Evolutionary conservation across 1,140 invertebrate genomes (phyloP), one percentile per base, ranked within the genome.

Genomic region (Drosophila bocki): DNA sequence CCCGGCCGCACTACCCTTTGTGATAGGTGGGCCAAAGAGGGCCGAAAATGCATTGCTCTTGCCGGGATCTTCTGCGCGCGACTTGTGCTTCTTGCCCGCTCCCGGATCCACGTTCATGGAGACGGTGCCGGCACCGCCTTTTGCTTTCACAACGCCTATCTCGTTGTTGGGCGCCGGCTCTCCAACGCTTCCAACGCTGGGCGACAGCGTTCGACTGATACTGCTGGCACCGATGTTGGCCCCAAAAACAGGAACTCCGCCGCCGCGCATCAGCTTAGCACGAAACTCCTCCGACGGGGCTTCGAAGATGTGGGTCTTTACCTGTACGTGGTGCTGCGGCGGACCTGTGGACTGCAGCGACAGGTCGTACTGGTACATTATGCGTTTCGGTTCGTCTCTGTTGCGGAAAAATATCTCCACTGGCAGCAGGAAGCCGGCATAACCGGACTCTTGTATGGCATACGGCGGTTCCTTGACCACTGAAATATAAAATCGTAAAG

Each of bases 391-490:
- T 90, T 98, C 97, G 93, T 98, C 97, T 92, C 97, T 97, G 92
- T 97, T 98, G 75, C 96, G 97, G 78, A 99, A 96, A 91, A 97
- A 96, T 59, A 99, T 96, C 80, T 98, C 97, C 83, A 99, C 98
- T 3, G 96, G 96, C 51, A 99, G 94, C 44, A 95, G 94, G 92
- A 99, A 99, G 17, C 98, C 97, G 62, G 98, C 98, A 95, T 99
- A 99, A 3, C 98, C 98, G 8, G 97, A 97, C 92, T 99, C 98
- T 81, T 96, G 96, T 17, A 99, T 95, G 51, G 94, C 93, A 94
- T 97, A 99, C n/a, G 98, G 98, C 42, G 98, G 97, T 61, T 98
- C 96, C 91, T 98, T 98, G 1, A 97, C 93, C 77, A 97, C 96
- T 97, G 93, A 68, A 95, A 95, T 64, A 9, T 9, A 39, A 54